Base-by-base conservation (phyloP, 2,797 vertebrate species). In the Xerus rutilus region DNA sequence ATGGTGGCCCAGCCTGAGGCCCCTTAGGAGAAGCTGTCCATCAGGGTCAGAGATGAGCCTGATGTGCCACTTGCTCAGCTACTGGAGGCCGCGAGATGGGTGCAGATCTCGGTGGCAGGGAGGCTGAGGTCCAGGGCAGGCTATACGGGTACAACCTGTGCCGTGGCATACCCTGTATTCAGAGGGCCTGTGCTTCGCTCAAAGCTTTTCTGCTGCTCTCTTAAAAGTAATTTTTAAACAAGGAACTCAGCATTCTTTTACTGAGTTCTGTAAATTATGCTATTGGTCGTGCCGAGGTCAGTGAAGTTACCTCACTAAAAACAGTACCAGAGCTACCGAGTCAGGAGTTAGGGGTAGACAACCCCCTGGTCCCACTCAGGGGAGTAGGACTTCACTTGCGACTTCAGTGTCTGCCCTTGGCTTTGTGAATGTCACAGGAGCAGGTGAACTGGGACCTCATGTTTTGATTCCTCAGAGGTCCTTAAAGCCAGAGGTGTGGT, bases 81-180 rank as follows among this genome's bases (percentile, higher is more conserved):
- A 86, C 49, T 70, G 1, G 57, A 92, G 54, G 64, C 64, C 20
- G 17, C 0, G 7, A 72, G 54, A 65, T 20, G 7, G 57, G 13
- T 28, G 2, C 49, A 72, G 86, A 62, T 10, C 21, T 39, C 64
- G 30, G 69, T 3, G n/a, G 57, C 67, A 47, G 69, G 20, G 13
- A 83, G 25, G 32, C 21, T 12, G 54, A 67, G 39, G 49, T 14
- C 12, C 4, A 43, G 30, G 43, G 23, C 49, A 0, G 0, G 23
- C 47, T 30, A 13, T 0, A 1, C 3, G 32, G 25, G 4, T 18
- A 14, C 14, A 65, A n/a, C 52, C 52, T 0, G 5, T 45, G 23
- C 20, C 25, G 13, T 17, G 23, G 3, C 43, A 2, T 2, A 43
- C 6, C n/a, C 47, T 76, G 65, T 18, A 20, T 43, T 57, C 67